Base-by-base conservation (phyloP, 2,113 vertebrate genomes). In the Nipponia nippon region DNA sequence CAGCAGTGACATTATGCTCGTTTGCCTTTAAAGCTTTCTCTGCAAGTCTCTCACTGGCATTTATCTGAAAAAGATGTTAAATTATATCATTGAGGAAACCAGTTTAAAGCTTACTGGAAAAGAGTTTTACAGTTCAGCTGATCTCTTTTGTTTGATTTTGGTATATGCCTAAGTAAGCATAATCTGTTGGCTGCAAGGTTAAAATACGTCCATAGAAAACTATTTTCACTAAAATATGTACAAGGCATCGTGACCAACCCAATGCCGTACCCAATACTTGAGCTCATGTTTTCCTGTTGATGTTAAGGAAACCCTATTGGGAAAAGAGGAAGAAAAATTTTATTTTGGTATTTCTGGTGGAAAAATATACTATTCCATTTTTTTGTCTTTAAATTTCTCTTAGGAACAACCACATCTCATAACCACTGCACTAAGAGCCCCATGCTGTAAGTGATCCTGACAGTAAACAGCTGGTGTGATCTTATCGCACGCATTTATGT, bases 91-190 rank as follows among this genome's bases (percentile, higher is more conserved):
- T 58, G 92, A 76, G 38, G 36, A 89, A 83, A 89, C 32, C 46
- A 90, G 16, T 61, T 91, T 85, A 89, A 79, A 93, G 27, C 23
- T 91, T 92, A 93, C 86, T 96, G 73, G 85, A 89, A 97, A 85
- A 52, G 16, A 59, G 44, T 73, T 81, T 49, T 81, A 77, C 55
- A 69, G 44, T 36, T 95, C 52, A 73, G 4, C 49, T 87, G 71
- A 52, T 79, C 20, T 91, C 66, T 87, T 88, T 56, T 91, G 61
- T 94, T 87, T 83, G 34, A 40, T 89, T 95, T 88, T 69, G 58
- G 72, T 85, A 19, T 87, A 44, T 85, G 47, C 50, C 26, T 72
- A 85, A 95, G 22, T 80, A 75, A 95, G 82, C 66, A 85, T 77
- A 73, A 92, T 73, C 25, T 86, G 8, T 85, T 36, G 25, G 47